These are phyloP conservation scores for Oscheius sp. DNA, from an alignment of 2,888 invertebrate genomes.

Conservation along the genomic window DNA sequence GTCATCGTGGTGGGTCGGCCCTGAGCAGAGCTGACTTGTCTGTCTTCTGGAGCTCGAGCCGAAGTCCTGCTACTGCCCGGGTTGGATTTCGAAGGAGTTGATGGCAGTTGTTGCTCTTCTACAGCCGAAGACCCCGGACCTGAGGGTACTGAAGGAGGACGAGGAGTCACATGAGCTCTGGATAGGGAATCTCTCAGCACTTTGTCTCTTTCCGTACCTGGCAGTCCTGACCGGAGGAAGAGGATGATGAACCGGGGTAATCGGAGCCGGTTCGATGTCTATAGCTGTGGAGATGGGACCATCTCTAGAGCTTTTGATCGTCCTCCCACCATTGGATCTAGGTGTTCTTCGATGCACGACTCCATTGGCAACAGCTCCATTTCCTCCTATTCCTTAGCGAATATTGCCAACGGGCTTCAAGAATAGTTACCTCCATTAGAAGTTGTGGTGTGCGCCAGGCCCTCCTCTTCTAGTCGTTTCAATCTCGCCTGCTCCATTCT, in stretches of 20 bases:
- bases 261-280: slow-evolving; percentile 11
- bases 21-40: background rate
- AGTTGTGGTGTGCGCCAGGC: slow-evolving; percentile 1
- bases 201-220: background rate
- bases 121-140: slow-evolving; percentile 16
- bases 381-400: background rate
- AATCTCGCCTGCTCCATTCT: slow-evolving; percentile 50
- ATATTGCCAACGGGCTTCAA: background rate
- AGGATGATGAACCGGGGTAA: background rate
- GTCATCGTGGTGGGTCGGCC: slow-evolving; percentile 18
- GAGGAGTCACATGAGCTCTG: slow-evolving; percentile 2
- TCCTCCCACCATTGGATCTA: slow-evolving; percentile 14
- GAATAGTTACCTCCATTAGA: slow-evolving; percentile 28
- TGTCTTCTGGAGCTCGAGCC: background rate
- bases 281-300: slow-evolving; percentile 6
- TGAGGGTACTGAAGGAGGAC: slow-evolving; percentile 9
- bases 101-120: slow-evolving; percentile 15
- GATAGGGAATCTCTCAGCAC: background rate
- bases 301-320: background rate
- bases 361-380: slow-evolving; percentile 25
- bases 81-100: slow-evolving; percentile 19
- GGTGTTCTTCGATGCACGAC: slow-evolving; percentile 15
- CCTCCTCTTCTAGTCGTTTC: slow-evolving; percentile 47
- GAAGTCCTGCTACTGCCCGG: slow-evolving; percentile 11
- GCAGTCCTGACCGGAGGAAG: slow-evolving; percentile 20